Percentiles rank a stretch among this genome's conserved stretches.
Conservation (phyloP, 2,113 vertebrate genomes). For the Spea multiplicata region DNA sequence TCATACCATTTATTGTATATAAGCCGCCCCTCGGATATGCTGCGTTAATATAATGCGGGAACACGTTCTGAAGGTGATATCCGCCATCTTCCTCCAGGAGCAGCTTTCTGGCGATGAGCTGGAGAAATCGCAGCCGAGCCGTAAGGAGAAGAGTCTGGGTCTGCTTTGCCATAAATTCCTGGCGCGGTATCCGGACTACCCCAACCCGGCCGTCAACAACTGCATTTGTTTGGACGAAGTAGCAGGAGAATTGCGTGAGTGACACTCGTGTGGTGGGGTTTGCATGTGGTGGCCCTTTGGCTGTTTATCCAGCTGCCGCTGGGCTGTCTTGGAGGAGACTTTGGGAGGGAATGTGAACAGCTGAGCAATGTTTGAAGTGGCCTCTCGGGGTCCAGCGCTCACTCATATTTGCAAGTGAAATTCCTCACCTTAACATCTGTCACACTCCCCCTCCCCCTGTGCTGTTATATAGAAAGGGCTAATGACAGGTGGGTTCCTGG, state of each 20-base stretch:
- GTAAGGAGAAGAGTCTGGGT: constrained; percentile 94
- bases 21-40: too few species aligned
- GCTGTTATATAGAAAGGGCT: too few species aligned
- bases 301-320: background rate
- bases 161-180: constrained; percentile 92
- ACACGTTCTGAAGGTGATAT: too few species aligned
- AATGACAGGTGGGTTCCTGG: too few species aligned
- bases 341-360: too few species aligned
- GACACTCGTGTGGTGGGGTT: background rate
- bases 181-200: constrained; percentile 83
- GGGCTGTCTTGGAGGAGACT: too few species aligned
- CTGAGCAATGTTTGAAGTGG: too few species aligned
- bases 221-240: constrained; percentile 93
- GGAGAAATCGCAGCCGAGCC: constrained; percentile 82
- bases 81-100: constrained; percentile 65
- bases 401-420: background rate
- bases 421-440: background rate
- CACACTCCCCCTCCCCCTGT: background rate
- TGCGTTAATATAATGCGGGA: too few species aligned
- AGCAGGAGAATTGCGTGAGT: constrained; percentile 89
- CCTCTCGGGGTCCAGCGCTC: background rate
- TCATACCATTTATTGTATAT: too few species aligned
- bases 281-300: too few species aligned
- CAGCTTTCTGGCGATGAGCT: constrained; percentile 79
- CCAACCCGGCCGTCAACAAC: constrained; percentile 74